phyloP scores from a whole-genome alignment of 2,888 invertebrate genomes.

The Diarsia brunnea region DNA sequence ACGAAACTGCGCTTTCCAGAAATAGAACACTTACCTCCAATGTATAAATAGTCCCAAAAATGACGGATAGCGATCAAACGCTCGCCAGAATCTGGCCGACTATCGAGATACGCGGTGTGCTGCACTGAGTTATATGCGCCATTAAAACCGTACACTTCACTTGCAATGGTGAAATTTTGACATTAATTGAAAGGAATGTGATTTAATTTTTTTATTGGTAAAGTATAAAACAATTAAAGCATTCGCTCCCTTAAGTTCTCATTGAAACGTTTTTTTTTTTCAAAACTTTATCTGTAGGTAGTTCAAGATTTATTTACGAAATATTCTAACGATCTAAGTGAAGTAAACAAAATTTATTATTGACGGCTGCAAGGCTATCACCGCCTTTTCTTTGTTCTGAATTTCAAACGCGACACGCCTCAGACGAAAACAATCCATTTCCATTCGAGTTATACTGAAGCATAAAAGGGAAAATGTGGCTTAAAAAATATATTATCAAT shows the following conservation, averaged over 20 bases:
- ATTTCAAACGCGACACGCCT: slow-evolving; percentile 38
- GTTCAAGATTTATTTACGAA: slow-evolving; percentile 1
- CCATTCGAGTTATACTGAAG: slow-evolving; percentile 40
- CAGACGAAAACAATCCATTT: slow-evolving; percentile 35
- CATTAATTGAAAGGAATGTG: slow-evolving; percentile 50
- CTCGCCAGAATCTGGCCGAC: slow-evolving; percentile 55
- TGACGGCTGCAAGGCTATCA: slow-evolving; percentile 26
- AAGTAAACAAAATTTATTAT: slow-evolving; percentile 35
- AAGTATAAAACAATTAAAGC: slow-evolving; percentile 1
- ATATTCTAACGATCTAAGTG: slow-evolving; percentile 24
- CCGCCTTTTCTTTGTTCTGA: slow-evolving; percentile 55
- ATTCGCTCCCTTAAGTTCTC: background rate
- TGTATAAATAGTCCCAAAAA: slow-evolving; percentile 66
- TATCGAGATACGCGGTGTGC: slow-evolving; percentile 37
- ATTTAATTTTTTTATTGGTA: slow-evolving; percentile 23
- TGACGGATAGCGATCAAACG: slow-evolving; percentile 62
- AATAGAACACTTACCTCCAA: slow-evolving; percentile 63
- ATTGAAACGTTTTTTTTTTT: background rate
- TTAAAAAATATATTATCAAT: slow-evolving; percentile 50
- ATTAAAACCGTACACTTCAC: slow-evolving; percentile 49
- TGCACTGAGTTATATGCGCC: slow-evolving; percentile 42
- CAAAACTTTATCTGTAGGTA: background rate
- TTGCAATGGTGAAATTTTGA: slow-evolving; percentile 30
- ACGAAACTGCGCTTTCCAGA: slow-evolving; percentile 50
- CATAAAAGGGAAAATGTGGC: slow-evolving; percentile 49